These are phyloP conservation scores for Ranitomeya variabilis DNA, from an alignment of 2,113 vertebrate species.

Conservation along the genomic window DNA sequence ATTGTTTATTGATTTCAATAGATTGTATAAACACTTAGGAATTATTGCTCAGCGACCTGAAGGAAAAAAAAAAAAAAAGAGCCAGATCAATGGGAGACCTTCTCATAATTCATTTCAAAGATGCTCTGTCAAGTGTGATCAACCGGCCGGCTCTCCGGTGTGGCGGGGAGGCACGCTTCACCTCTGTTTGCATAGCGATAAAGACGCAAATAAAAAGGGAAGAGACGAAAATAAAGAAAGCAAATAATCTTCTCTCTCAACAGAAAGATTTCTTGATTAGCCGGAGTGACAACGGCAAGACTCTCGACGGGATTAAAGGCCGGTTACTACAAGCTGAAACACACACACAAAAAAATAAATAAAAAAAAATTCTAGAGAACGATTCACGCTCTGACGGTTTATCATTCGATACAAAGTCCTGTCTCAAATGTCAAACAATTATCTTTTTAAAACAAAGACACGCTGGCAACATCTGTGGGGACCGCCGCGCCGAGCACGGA, in stretches of 20 bases:
- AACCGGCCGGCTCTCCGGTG: slow-evolving; percentile 58
- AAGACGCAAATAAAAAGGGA: slow-evolving; percentile 22
- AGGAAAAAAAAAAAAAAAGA: slow-evolving; percentile 71
- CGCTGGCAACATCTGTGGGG: slow-evolving; percentile 58
- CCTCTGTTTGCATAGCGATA: slow-evolving; percentile 32
- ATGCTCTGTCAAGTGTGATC: slow-evolving; percentile 61
- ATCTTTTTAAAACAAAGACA: slow-evolving; percentile 55
- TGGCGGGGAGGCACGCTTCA: slow-evolving; percentile 11
- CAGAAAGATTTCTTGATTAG: slow-evolving; percentile 53
- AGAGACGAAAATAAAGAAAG: slow-evolving; percentile 43
- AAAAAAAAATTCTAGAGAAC: slow-evolving; percentile 23
- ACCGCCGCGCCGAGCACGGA: slow-evolving; percentile 47
- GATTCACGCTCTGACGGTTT: slow-evolving; percentile 50
- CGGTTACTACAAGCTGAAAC: slow-evolving; percentile 34
- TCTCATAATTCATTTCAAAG: slow-evolving; percentile 74
- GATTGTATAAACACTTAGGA: slow-evolving; percentile 79
- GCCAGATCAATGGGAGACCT: slow-evolving; percentile 67
- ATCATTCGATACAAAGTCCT: slow-evolving; percentile 51
- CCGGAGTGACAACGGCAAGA: slow-evolving; percentile 35
- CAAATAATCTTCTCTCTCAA: slow-evolving; percentile 44
- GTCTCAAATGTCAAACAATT: slow-evolving; percentile 67
- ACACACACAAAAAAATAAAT: neutral
- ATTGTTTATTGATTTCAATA: slow-evolving; percentile 91
- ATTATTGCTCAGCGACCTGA: slow-evolving; percentile 71
- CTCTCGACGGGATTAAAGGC: slow-evolving; percentile 43